phyloP scores from a whole-genome alignment of 92 coral and sea anemone species.

The Desmophyllum pertusum region DNA sequence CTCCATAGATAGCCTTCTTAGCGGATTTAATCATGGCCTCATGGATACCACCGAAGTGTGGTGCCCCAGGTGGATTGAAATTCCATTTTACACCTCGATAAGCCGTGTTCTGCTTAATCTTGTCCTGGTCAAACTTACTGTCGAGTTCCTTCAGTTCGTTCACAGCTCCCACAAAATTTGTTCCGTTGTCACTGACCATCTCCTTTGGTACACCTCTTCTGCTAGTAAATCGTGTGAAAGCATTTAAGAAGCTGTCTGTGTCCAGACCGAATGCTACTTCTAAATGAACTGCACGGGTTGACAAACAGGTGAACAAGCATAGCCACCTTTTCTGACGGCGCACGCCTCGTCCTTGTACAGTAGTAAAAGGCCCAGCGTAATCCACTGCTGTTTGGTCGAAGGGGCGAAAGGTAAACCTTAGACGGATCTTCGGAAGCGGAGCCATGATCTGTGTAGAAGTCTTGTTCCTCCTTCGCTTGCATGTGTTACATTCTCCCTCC shows the following conservation, averaged over 20 bases:
- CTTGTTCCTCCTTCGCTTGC: constrained; percentile 50
- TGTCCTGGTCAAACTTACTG: too few relatives aligned
- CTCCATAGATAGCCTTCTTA: too few relatives aligned
- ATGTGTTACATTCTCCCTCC: too few relatives aligned
- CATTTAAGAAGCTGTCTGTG: constrained; percentile 66
- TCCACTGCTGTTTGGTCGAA: too few relatives aligned
- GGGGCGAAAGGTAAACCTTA: constrained; percentile 61
- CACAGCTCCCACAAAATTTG: too few relatives aligned
- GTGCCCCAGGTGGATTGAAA: constrained; percentile 59
- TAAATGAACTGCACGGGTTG: constrained; percentile 68
- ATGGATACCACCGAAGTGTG: too few relatives aligned
- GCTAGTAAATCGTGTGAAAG: constrained; percentile 56
- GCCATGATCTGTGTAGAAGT: constrained; percentile 58
- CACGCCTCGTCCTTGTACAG: constrained; percentile 65
- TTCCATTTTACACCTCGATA: constrained; percentile 49
- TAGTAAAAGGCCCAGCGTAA: constrained; percentile 51
- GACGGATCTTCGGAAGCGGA: constrained; percentile 56
- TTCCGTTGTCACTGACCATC: constrained; percentile 53
- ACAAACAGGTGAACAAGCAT: constrained; percentile 70
- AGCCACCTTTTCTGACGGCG: constrained; percentile 65
- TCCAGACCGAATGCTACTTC: constrained; percentile 71
- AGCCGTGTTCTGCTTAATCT: constrained; percentile 53
- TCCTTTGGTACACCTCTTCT: constrained; percentile 63
- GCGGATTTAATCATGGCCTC: too few relatives aligned
- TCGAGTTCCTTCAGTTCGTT: too few relatives aligned